Conservation (phyloP, 2,888 invertebrate genomes). For the Scaptomyza tumidula region DNA sequence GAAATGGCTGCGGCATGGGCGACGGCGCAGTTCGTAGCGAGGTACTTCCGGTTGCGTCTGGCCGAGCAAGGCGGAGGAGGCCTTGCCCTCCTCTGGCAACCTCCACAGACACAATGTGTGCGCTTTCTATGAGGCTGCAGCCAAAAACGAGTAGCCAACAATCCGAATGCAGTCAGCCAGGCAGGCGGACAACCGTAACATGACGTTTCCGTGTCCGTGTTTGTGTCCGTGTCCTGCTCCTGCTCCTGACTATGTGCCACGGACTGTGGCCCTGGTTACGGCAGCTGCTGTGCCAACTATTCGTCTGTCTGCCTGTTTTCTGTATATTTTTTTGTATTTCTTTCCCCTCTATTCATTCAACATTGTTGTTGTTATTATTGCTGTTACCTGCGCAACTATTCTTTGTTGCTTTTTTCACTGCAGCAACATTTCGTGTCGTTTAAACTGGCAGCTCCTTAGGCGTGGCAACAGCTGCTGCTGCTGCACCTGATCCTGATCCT, state of each 20-base stretch:
- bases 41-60: slow-evolving; percentile 53
- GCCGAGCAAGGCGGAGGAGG: neutral
- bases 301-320: slow-evolving; percentile 30
- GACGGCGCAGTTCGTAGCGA: slow-evolving; percentile 52
- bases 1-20: slow-evolving; percentile 38
- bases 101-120: slow-evolving; percentile 40
- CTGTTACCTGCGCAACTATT: slow-evolving; percentile 46
- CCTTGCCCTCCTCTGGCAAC: neutral
- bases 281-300: slow-evolving; percentile 58
- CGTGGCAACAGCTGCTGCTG: slow-evolving; percentile 15
- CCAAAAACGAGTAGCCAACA: slow-evolving; percentile 21
- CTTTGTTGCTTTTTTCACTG: slow-evolving; percentile 2
- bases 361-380: slow-evolving; percentile 61
- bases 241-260: slow-evolving; percentile 1
- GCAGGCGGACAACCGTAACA: slow-evolving; percentile 76
- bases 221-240: slow-evolving; percentile 21
- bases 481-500: slow-evolving; percentile 23
- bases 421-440: slow-evolving; percentile 2
- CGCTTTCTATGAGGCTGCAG: slow-evolving; percentile 59
- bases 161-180: slow-evolving; percentile 61
- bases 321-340: neutral
- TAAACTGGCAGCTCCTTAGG: slow-evolving; percentile 14
- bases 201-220: slow-evolving; percentile 74
- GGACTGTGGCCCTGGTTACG: slow-evolving; percentile 15
- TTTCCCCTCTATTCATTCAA: slow-evolving; percentile 13